These are phyloP conservation scores for Azorinus chamasolen DNA, from an alignment of 2,888 invertebrate genomes.

Conservation along the genomic window DNA sequence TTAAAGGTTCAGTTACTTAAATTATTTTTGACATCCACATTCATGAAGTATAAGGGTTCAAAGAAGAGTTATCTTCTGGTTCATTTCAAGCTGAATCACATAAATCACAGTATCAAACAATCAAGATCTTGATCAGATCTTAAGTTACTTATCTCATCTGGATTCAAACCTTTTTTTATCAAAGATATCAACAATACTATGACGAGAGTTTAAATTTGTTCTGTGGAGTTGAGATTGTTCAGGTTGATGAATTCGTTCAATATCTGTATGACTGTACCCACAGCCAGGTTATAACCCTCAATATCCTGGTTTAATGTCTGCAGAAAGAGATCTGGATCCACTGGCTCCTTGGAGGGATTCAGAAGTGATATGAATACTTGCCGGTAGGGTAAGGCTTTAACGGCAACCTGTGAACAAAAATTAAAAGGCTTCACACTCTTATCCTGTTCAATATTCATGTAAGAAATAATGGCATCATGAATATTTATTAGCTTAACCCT, in stretches of 20 bases:
- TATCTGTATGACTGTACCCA: slow-evolving; percentile 69
- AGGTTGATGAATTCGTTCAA: slow-evolving; percentile 75
- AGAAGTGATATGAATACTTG: slow-evolving; percentile 77
- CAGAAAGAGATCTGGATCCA: slow-evolving; percentile 55
- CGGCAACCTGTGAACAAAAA: slow-evolving; percentile 76
- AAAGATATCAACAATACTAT: background rate
- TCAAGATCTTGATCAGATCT: no score
- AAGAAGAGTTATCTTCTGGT: no score
- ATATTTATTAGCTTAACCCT: no score
- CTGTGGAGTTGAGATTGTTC: slow-evolving; percentile 73
- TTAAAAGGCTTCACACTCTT: no score
- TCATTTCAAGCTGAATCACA: no score
- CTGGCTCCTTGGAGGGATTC: slow-evolving; percentile 45
- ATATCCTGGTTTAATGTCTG: slow-evolving; percentile 74
- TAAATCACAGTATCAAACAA: no score
- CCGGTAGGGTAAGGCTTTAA: slow-evolving; percentile 80
- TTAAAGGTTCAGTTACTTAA: no score
- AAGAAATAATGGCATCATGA: no score
- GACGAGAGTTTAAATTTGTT: slow-evolving; percentile 48
- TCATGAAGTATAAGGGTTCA: no score
- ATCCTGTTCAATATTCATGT: background rate
- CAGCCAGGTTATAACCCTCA: slow-evolving; percentile 70
- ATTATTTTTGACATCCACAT: no score
- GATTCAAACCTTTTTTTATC: background rate
- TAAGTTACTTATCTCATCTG: no score